Evolutionary conservation across 2,113 vertebrate genomes (phyloP).

Genomic region (Semnornis frantzii): DNA sequence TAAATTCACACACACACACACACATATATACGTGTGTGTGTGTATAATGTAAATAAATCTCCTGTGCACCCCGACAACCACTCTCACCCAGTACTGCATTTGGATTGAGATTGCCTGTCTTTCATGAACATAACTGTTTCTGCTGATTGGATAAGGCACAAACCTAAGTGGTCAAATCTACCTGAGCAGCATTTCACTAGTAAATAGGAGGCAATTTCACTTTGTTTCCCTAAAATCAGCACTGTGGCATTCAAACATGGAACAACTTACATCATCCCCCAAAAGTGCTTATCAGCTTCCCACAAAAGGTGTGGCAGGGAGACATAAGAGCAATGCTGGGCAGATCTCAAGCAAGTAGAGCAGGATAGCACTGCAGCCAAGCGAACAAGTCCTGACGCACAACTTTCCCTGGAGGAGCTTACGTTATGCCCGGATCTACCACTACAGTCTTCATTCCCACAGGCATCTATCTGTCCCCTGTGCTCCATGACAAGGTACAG

Average conservation of each 20-base stretch:
- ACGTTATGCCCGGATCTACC: background rate
- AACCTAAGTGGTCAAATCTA: background rate
- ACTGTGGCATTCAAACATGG: background rate
- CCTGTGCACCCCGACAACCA: background rate
- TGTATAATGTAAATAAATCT: background rate
- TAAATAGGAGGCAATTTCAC: background rate
- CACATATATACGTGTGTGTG: background rate
- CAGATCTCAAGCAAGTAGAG: background rate
- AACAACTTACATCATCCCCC: constrained; percentile 30
- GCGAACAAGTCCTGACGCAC: constrained; percentile 49
- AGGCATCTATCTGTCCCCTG: background rate
- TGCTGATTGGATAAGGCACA: background rate
- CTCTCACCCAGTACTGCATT: background rate
- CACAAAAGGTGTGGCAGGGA: constrained; percentile 24
- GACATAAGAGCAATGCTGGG: background rate
- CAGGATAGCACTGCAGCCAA: background rate
- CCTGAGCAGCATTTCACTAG: background rate
- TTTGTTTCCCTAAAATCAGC: background rate
- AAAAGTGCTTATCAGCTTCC: constrained; percentile 9
- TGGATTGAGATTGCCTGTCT: background rate
- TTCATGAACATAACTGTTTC: background rate
- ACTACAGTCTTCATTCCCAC: constrained; percentile 30
- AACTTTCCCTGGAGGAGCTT: background rate
- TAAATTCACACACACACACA: background rate
- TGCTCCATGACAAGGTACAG: background rate